These are phyloP conservation scores for Nephotettix cincticeps DNA, from an alignment of 1,140 invertebrate genomes.

Conservation along the genomic window DNA sequence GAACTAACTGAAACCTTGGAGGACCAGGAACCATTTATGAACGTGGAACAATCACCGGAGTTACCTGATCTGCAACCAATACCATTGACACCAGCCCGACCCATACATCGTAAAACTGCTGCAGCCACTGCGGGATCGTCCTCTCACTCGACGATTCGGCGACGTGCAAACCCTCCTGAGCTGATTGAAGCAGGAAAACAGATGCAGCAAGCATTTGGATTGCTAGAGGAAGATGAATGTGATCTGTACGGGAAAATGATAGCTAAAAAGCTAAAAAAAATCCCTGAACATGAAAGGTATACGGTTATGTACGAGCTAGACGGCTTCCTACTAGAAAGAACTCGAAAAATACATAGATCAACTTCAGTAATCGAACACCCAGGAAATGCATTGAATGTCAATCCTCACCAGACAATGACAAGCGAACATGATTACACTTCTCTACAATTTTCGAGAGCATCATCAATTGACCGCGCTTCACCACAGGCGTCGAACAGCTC, in stretches of 20 bases:
- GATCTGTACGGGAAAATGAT: slow-evolving; percentile 32
- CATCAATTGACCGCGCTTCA: neutral
- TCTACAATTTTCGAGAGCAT: neutral
- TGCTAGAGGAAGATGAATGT: slow-evolving; percentile 29
- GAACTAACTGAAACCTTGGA: neutral
- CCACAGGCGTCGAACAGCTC: neutral
- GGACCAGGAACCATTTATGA: neutral
- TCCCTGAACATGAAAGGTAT: slow-evolving; percentile 38
- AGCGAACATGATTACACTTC: neutral
- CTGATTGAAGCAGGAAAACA: slow-evolving; percentile 20
- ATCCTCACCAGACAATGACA: neutral
- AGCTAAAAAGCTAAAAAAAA: slow-evolving; percentile 39
- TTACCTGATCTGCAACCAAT: neutral
- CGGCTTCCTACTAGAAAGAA: neutral
- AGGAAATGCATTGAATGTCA: neutral
- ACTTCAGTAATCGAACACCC: neutral
- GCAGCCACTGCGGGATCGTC: neutral
- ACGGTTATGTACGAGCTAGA: slow-evolving; percentile 38
- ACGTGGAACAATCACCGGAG: neutral
- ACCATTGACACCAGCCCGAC: neutral
- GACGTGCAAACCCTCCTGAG: slow-evolving; percentile 6
- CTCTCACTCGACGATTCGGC: neutral
- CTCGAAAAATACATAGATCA: neutral
- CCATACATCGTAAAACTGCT: neutral
- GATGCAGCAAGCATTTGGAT: slow-evolving; percentile 23